A percentile compares a stretch with the other conserved stretches of the same genome.
Evolutionary conservation across 2,113 vertebrate genomes (phyloP).

Genomic region (Leuciscus idus): DNA sequence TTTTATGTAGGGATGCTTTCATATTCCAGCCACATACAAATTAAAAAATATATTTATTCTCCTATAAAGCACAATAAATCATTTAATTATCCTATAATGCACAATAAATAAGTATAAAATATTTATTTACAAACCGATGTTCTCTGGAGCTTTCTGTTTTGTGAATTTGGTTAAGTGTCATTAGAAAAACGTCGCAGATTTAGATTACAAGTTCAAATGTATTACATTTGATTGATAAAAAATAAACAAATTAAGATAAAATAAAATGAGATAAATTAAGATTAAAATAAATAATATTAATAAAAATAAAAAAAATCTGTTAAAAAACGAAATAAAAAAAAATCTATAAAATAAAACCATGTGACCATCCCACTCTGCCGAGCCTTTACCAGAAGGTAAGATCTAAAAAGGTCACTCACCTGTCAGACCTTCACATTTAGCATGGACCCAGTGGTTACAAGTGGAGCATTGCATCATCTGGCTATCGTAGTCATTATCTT

Average conservation of each 20-base stretch:
- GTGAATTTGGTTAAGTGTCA: not conserved
- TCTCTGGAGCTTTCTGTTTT: not conserved
- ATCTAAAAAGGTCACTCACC: slow-evolving; percentile 66
- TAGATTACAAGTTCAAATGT: not conserved
- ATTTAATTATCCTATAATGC: no score
- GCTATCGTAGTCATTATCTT: slow-evolving; percentile 92
- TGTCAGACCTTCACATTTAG: slow-evolving; percentile 89
- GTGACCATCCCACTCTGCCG: not conserved
- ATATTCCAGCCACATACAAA: not conserved
- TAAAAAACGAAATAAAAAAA: not conserved
- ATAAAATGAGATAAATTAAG: not conserved
- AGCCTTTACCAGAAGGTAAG: not conserved
- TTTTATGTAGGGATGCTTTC: not conserved
- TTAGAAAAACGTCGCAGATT: not conserved
- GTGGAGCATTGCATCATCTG: slow-evolving; percentile 94
- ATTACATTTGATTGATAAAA: not conserved
- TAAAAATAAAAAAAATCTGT: not conserved
- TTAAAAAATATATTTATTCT: no score
- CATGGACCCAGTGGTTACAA: slow-evolving; percentile 92
- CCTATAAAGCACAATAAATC: not conserved
- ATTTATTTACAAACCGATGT: not conserved
- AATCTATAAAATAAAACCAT: no score
- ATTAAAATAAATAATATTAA: not conserved
- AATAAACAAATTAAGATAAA: not conserved
- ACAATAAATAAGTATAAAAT: not conserved